phyloP scores from a whole-genome alignment of 2,113 vertebrate species.

The Cacatua alba region DNA sequence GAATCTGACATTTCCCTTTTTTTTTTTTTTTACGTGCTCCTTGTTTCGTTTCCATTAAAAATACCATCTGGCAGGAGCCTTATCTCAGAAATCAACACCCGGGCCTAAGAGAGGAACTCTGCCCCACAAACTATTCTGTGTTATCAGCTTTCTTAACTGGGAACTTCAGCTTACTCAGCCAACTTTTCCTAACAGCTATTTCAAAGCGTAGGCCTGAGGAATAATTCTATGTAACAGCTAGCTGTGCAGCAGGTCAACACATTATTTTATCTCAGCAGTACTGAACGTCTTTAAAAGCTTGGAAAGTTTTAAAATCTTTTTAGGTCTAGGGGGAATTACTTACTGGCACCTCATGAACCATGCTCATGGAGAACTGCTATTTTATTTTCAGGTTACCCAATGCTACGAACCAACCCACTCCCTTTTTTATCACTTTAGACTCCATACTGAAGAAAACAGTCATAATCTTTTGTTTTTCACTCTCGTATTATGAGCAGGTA shows the following conservation, averaged over 20 bases:
- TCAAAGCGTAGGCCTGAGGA: background rate
- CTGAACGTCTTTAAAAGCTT: background rate
- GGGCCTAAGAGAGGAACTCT: slow-evolving; percentile 12
- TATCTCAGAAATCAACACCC: slow-evolving; percentile 14
- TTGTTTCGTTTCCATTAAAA: slow-evolving; percentile 22
- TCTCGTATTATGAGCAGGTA: background rate
- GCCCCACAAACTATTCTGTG: background rate
- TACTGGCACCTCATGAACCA: background rate
- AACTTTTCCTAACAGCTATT: background rate
- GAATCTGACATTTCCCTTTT: background rate
- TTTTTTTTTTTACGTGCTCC: background rate
- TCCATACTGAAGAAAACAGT: background rate
- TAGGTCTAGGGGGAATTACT: background rate
- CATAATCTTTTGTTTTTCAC: background rate
- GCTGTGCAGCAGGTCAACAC: background rate
- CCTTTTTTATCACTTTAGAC: background rate
- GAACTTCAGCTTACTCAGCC: background rate
- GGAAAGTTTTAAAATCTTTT: background rate
- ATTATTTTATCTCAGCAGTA: background rate
- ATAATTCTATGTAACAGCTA: background rate
- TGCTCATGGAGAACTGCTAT: background rate
- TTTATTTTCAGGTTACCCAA: background rate
- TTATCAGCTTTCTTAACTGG: slow-evolving; percentile 5
- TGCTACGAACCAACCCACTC: background rate
- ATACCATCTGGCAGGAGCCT: slow-evolving; percentile 32